These are phyloP conservation scores for Actias luna DNA, from an alignment of 2,888 invertebrate genomes.

Conservation along the genomic window DNA sequence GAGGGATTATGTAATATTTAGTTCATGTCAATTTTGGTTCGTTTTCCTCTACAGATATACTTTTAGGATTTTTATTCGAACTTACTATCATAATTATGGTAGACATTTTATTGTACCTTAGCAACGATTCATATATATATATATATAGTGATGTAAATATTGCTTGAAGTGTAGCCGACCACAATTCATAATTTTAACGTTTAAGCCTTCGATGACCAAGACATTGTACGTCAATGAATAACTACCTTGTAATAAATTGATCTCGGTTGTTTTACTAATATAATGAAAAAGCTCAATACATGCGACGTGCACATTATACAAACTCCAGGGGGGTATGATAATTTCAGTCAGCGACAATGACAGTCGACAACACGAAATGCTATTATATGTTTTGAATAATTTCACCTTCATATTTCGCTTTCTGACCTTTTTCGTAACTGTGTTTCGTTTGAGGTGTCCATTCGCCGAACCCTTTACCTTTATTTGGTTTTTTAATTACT, in stretches of 20 bases:
- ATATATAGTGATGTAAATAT: too few relatives aligned
- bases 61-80: too few relatives aligned
- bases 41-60: too few relatives aligned
- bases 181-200: background rate
- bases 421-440: slow-evolving; percentile 11
- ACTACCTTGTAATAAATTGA: background rate
- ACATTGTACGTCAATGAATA: background rate
- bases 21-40: too few relatives aligned
- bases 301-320: slow-evolving; percentile 13
- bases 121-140: too few relatives aligned
- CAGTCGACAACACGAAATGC: slow-evolving; percentile 16
- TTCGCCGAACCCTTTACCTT: background rate
- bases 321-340: slow-evolving; percentile 16
- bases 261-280: background rate
- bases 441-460: slow-evolving; percentile 11
- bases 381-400: slow-evolving; percentile 19
- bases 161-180: too few relatives aligned
- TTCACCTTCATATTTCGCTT: slow-evolving; percentile 21
- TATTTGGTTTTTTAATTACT: slow-evolving; percentile 9
- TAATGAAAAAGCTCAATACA: background rate
- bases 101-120: too few relatives aligned
- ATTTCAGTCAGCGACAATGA: slow-evolving; percentile 16
- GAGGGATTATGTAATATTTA: too few relatives aligned
- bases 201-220: background rate
- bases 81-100: too few relatives aligned